phyloP scores from a whole-genome alignment of 2,797 vertebrate genomes.

The Syncerus caffer region DNA sequence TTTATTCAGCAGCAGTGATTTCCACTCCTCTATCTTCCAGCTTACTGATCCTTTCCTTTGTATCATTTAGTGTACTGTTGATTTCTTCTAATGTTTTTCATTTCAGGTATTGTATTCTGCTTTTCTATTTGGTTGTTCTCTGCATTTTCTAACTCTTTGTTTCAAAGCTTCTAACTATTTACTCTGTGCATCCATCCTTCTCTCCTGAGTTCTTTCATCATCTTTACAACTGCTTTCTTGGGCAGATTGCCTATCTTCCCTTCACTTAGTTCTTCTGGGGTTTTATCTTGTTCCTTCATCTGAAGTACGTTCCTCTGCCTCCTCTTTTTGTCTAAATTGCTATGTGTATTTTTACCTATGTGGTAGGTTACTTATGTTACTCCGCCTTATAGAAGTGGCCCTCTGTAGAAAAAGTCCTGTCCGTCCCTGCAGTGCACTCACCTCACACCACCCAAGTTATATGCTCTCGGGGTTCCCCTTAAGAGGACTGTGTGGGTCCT shows the following conservation, averaged over 20 bases:
- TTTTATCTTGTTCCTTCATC: neutral
- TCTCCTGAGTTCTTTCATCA: neutral
- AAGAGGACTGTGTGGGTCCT: neutral
- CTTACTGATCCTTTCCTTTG: neutral
- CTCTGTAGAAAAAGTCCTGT: neutral
- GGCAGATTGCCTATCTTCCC: neutral
- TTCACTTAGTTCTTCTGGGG: neutral
- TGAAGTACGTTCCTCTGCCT: neutral
- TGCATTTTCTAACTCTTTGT: neutral
- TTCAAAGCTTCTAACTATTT: neutral
- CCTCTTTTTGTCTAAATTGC: neutral
- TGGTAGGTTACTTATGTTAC: neutral
- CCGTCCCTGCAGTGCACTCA: neutral
- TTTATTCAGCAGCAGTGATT: neutral
- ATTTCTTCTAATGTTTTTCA: neutral
- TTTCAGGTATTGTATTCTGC: neutral
- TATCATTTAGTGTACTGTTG: neutral
- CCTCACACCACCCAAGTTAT: neutral
- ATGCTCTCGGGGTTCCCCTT: neutral
- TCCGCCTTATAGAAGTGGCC: neutral
- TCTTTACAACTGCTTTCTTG: neutral
- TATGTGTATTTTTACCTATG: neutral
- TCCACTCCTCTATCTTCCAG: neutral
- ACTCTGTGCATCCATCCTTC: neutral
- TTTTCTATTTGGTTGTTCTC: neutral